These are phyloP conservation scores for Origma solitaria DNA, from an alignment of 2,113 vertebrate species.

Conservation along the genomic window DNA sequence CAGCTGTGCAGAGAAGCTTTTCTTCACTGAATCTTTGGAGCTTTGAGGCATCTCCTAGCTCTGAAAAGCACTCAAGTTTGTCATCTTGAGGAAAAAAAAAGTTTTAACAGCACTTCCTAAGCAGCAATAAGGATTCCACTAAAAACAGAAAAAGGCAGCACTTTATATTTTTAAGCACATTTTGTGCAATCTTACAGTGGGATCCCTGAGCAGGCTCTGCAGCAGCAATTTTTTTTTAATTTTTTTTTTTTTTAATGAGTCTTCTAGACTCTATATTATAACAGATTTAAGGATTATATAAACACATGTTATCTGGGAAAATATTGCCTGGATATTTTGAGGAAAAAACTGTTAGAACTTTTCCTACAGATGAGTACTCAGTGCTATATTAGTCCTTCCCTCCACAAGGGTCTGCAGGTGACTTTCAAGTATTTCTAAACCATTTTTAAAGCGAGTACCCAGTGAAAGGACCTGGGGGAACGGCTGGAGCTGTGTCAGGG, in stretches of 20 bases:
- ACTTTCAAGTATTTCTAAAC: not conserved
- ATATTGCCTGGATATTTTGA: not conserved
- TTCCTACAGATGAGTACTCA: not conserved
- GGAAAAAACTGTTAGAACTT: not conserved
- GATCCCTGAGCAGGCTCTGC: not conserved
- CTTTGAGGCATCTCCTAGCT: not conserved
- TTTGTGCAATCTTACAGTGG: not conserved
- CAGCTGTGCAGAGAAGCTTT: not conserved
- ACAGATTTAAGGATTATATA: not conserved
- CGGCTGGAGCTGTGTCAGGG: not conserved
- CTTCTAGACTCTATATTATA: not conserved
- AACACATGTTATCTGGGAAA: not conserved
- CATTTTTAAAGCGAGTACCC: not conserved
- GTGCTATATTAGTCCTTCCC: not conserved
- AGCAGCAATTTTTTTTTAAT: no score
- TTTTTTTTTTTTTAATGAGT: not conserved
- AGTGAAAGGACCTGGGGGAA: not conserved
- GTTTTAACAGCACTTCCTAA: not conserved
- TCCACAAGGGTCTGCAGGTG: not conserved
- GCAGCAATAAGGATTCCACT: not conserved
- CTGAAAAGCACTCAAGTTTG: not conserved
- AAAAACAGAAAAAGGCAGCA: not conserved
- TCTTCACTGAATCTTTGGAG: not conserved
- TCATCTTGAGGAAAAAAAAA: not conserved
- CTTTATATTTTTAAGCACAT: not conserved